Percentiles rank a stretch among this genome's conserved stretches.
phyloP scores from a whole-genome alignment of 2,113 vertebrate species.

The Phaethon lepturus region DNA sequence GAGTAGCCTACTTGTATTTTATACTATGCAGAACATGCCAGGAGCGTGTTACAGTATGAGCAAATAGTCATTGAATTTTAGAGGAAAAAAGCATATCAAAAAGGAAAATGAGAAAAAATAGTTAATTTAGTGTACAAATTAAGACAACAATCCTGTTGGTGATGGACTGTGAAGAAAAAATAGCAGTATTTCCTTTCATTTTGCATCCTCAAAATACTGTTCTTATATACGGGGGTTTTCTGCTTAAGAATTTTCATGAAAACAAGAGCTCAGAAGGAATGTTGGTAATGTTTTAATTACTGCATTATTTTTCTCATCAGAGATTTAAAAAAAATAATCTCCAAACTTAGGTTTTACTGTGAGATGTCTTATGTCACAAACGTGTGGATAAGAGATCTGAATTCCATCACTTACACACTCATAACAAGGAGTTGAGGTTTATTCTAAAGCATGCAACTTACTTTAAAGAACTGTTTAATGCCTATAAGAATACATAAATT shows the following conservation, averaged over 20 bases:
- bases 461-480: not conserved
- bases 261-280: not conserved
- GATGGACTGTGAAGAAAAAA: not conserved
- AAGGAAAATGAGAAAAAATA: not conserved
- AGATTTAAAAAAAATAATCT: not conserved
- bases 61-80: not conserved
- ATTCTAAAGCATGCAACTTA: not conserved
- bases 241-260: not conserved
- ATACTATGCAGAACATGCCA: not conserved
- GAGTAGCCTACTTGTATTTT: not conserved
- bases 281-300: not conserved
- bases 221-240: accelerated
- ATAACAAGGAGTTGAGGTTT: not conserved
- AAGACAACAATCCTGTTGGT: not conserved
- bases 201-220: not conserved
- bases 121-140: not conserved
- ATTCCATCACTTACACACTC: not conserved
- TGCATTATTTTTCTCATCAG: not conserved
- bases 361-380: not conserved
- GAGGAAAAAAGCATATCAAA: not conserved
- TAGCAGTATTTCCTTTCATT: too few relatives aligned
- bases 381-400: not conserved
- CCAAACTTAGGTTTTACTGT: not conserved
- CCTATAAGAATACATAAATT: not conserved
- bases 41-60: not conserved